These are phyloP conservation scores for Drosophila nannoptera DNA, from an alignment of 1,140 invertebrate species.

Conservation along the genomic window DNA sequence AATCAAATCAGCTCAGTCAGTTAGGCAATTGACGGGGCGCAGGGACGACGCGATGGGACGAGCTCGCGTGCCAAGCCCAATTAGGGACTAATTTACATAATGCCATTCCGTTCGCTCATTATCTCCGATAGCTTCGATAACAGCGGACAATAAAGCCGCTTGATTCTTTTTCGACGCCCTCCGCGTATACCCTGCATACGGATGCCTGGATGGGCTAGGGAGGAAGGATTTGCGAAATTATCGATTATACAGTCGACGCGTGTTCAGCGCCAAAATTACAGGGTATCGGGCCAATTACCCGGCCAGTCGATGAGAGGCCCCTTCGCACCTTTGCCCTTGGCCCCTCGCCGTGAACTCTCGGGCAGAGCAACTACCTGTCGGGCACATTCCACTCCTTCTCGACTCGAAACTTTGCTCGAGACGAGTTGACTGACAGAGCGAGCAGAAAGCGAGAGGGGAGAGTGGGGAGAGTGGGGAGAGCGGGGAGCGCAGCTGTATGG, in stretches of 20 bases:
- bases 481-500: too few species aligned
- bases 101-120: conserved; percentile 58
- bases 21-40: conserved; percentile 1
- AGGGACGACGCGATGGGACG: neutral
- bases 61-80: conserved; percentile 46
- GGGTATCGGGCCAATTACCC: too few species aligned
- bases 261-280: too few species aligned
- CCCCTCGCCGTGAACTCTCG: too few species aligned
- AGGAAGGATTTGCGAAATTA: neutral
- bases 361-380: too few species aligned
- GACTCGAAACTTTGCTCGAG: too few species aligned
- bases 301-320: too few species aligned
- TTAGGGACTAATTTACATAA: conserved; percentile 72
- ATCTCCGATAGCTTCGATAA: conserved; percentile 43
- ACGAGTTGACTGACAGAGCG: too few species aligned
- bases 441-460: neutral
- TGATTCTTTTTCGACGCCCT: neutral
- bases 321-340: too few species aligned
- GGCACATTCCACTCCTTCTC: too few species aligned
- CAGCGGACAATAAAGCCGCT: neutral
- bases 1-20: conserved; percentile 64
- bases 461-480: neutral
- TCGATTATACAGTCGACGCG: too few species aligned
- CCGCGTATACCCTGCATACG: conserved; percentile 4
- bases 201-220: neutral